A percentile compares a stretch with the other conserved stretches of the same genome.
phyloP scores from a whole-genome alignment of 2,797 vertebrate species.

The Tinamus major region DNA sequence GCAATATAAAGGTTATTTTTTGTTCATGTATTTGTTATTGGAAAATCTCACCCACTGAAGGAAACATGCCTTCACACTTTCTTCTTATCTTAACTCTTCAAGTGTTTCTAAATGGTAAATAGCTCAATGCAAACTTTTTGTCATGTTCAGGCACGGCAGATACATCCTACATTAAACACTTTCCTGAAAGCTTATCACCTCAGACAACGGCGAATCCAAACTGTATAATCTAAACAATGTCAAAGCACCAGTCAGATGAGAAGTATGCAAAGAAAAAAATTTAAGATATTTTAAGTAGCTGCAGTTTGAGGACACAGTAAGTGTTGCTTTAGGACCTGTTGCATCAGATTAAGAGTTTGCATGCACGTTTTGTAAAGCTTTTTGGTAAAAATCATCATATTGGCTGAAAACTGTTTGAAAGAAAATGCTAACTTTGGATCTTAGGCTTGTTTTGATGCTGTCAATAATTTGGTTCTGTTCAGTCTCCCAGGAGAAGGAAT shows the following conservation, averaged over 20 bases:
- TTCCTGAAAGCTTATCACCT: not conserved
- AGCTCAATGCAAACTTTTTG: not conserved
- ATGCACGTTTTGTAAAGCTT: not conserved
- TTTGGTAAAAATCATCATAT: not conserved
- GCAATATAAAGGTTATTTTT: not conserved
- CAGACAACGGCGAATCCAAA: not conserved
- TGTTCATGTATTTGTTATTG: not conserved
- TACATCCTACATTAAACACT: not conserved
- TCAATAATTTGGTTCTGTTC: not conserved
- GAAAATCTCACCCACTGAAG: not conserved
- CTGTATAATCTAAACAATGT: not conserved
- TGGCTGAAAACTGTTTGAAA: not conserved
- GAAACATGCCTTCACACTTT: not conserved
- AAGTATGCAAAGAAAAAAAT: not conserved
- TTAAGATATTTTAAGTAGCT: slow-evolving; percentile 6
- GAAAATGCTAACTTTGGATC: not conserved
- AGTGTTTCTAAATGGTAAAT: not conserved
- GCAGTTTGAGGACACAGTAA: not conserved
- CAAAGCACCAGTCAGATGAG: not conserved
- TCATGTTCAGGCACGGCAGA: not conserved
- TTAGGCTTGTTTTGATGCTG: not conserved
- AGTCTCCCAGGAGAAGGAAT: not conserved
- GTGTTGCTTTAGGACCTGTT: not conserved
- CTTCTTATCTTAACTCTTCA: not conserved
- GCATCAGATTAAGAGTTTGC: not conserved